Conservation (phyloP, 2,888 invertebrate species). For the Atethmia centrago region DNA sequence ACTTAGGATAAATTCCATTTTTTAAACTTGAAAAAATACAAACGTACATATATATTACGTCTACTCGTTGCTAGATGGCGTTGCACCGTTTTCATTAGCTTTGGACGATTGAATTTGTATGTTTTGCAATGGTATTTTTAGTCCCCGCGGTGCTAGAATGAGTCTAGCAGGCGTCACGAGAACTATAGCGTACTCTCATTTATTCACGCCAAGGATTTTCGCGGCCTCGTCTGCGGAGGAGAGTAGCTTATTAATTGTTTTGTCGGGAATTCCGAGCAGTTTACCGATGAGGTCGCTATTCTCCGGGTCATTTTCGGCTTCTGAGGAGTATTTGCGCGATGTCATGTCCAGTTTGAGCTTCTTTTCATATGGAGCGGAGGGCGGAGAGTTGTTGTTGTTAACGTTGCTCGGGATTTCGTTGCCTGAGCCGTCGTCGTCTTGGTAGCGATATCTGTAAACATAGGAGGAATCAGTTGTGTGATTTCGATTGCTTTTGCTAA, state of each 20-base stretch:
- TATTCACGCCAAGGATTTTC: slow-evolving; percentile 95
- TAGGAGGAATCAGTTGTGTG: slow-evolving; percentile 10
- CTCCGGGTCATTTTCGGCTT: slow-evolving; percentile 89
- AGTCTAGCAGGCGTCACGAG: slow-evolving; percentile 88
- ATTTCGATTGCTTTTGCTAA: neutral
- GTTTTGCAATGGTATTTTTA: slow-evolving; percentile 75
- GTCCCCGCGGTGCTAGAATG: slow-evolving; percentile 87
- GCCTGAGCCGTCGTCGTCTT: slow-evolving; percentile 86
- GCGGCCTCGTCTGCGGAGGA: slow-evolving; percentile 96
- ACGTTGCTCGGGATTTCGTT: slow-evolving; percentile 87
- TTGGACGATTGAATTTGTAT: slow-evolving; percentile 70
- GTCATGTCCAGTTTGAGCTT: slow-evolving; percentile 88
- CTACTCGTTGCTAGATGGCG: slow-evolving; percentile 82
- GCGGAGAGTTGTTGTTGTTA: slow-evolving; percentile 90
- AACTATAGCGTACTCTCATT: slow-evolving; percentile 91
- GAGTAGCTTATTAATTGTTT: slow-evolving; percentile 95
- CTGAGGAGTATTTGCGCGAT: slow-evolving; percentile 87
- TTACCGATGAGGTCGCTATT: slow-evolving; percentile 96
- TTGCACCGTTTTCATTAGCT: slow-evolving; percentile 73
- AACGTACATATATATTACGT: slow-evolving; percentile 56
- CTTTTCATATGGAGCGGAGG: slow-evolving; percentile 89
- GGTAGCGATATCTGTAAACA: slow-evolving; percentile 82
- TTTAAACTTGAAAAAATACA: slow-evolving; percentile 37
- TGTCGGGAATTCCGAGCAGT: slow-evolving; percentile 96
- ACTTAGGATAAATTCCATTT: slow-evolving; percentile 53